phyloP scores from a whole-genome alignment of 2,113 vertebrate genomes.

The Haemorhous mexicanus region DNA sequence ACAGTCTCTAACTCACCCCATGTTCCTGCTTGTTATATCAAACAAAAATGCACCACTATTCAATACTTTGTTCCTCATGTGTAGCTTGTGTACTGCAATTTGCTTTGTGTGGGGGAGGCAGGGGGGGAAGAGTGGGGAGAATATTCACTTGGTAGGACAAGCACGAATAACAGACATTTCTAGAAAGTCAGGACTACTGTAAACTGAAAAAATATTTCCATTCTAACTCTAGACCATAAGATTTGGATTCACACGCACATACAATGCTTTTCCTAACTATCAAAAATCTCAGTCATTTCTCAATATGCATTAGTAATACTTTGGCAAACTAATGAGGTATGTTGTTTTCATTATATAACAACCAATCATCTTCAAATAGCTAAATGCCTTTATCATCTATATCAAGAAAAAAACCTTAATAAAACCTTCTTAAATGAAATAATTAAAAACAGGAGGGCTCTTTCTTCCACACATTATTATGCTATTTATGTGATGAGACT shows the following conservation, averaged over 20 bases:
- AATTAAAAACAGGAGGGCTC: not conserved
- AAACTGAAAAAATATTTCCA: not conserved
- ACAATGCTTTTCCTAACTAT: not conserved
- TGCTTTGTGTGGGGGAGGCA: not conserved
- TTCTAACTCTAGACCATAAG: not conserved
- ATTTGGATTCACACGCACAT: not conserved
- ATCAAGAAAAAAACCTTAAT: not conserved
- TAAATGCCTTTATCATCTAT: not conserved
- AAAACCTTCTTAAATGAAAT: not conserved
- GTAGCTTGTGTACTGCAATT: not conserved
- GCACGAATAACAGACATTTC: not conserved
- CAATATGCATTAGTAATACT: constrained; percentile 3
- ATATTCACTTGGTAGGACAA: not conserved
- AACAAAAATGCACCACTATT: not conserved
- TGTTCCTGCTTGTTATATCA: not conserved
- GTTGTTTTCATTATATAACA: not conserved
- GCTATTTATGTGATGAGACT: not conserved
- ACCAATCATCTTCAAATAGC: not conserved
- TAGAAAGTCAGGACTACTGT: not conserved
- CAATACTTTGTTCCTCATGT: not conserved
- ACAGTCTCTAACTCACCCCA: not conserved
- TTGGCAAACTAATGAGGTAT: not conserved
- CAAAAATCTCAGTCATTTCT: not conserved
- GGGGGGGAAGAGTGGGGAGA: accelerated
- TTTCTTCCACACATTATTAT: not conserved